These are phyloP conservation scores for Drosophila setosimentum DNA, from an alignment of 2,888 invertebrate genomes.

Conservation along the genomic window DNA sequence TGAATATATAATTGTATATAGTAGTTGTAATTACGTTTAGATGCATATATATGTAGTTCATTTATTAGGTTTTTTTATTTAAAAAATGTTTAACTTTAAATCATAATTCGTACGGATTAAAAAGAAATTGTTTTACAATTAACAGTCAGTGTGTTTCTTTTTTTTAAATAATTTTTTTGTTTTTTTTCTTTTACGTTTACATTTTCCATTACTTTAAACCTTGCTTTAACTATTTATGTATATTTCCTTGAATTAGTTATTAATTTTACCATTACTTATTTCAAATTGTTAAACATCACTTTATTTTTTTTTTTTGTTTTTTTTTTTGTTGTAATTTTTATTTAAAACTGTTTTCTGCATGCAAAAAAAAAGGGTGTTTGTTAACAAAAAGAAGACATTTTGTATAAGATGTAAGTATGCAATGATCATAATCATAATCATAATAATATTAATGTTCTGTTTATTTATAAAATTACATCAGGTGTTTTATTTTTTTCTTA, in stretches of 20 bases:
- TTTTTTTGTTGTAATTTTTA: slow-evolving; percentile 36
- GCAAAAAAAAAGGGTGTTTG: slow-evolving; percentile 35
- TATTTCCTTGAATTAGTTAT: slow-evolving; percentile 70
- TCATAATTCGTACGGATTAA: slow-evolving; percentile 65
- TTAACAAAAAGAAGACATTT: slow-evolving; percentile 47
- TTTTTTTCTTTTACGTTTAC: slow-evolving; percentile 61
- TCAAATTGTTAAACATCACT: slow-evolving; percentile 64
- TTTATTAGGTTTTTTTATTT: slow-evolving; percentile 67
- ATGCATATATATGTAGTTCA: slow-evolving; percentile 77
- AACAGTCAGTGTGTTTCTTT: slow-evolving; percentile 85
- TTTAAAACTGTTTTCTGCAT: slow-evolving; percentile 51
- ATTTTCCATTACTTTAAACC: slow-evolving; percentile 73
- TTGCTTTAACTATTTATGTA: slow-evolving; percentile 66
- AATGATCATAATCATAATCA: slow-evolving; percentile 57
- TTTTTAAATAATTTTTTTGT: slow-evolving; percentile 66
- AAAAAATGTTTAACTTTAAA: slow-evolving; percentile 72
- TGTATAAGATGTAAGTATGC: slow-evolving; percentile 48
- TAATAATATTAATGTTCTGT: slow-evolving; percentile 44
- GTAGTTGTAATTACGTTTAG: slow-evolving; percentile 76
- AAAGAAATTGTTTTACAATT: slow-evolving; percentile 85
- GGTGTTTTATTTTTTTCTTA: slow-evolving; percentile 65
- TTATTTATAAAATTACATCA: slow-evolving; percentile 77
- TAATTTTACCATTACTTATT: slow-evolving; percentile 69
- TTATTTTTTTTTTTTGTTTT: slow-evolving; percentile 47
- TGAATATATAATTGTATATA: slow-evolving; percentile 72